Evolutionary conservation across 2,888 invertebrate genomes (phyloP), one percentile per base, ranked within the genome.

Genomic region (Loripinus fragilis): DNA sequence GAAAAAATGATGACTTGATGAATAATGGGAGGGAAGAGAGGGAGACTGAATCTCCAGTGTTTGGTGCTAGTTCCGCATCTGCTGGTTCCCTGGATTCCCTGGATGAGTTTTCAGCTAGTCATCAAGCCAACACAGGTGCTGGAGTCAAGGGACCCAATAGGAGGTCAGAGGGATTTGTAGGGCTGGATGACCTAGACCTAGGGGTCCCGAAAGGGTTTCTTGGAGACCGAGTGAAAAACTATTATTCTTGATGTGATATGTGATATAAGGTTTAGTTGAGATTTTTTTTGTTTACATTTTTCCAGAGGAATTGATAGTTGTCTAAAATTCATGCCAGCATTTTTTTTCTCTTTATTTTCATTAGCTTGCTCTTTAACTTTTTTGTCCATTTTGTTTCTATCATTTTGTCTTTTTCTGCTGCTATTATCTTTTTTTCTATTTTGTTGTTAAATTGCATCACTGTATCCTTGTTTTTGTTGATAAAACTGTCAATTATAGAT

Each of bases 81-180:
- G 48, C 38, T 1, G 74, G 45, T 3, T 69, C 64, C 23, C 60
- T 75, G 52, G 70, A 75, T 64, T 75, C 68, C 33, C 25, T 75
- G 0, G 74, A 75, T 70, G 74, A 75, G 30, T 48, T 75, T 75
- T 41, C 23, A 3, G 3, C 45, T 45, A 45, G 45, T 45, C n/a
- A n/a, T n/a, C 45, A 45, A 17, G 45, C 15, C 3, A 45, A 17
- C n/a, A 5, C 17, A 12, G 17, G n/a, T 12, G n/a, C 10, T 20
- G 45, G 8, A 20, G 20, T 20, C 20, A 20, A 20, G n/a, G 45
- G 45, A 20, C 45, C 2, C 8, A 20, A 45, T 45, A 20, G 15
- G 3, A 20, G 45, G 45, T 17, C 20, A 17, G 45, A 45, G 45
- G 45, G 45, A 5, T 20, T 45, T 5, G 45, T 45, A 45, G 45